Percentiles rank a stretch among this genome's conserved stretches.
Evolutionary conservation across 2,797 vertebrate genomes (phyloP).

Genomic region (Manis pentadactyla): DNA sequence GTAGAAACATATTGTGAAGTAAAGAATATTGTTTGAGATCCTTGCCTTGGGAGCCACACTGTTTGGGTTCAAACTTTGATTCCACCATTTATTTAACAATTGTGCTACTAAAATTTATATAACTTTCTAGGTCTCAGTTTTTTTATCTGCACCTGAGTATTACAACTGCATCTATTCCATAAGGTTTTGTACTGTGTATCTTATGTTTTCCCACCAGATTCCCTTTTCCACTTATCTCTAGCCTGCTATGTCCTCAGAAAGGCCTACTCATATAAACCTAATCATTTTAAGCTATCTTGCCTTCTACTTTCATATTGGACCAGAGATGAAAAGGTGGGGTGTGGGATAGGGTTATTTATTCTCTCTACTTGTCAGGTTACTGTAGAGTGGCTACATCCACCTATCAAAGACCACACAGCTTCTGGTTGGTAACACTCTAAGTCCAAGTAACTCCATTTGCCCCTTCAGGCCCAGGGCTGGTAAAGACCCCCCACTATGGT

Average conservation of each 20-base stretch:
- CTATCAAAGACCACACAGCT: not conserved
- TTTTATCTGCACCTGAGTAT: not conserved
- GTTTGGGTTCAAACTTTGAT: not conserved
- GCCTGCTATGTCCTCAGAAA: not conserved
- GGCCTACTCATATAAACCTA: not conserved
- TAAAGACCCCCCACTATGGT: not conserved
- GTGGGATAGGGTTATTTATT: not conserved
- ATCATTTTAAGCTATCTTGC: not conserved
- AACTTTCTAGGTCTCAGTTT: not conserved
- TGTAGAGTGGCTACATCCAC: not conserved
- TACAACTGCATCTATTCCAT: not conserved
- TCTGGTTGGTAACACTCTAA: not conserved
- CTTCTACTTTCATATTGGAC: not conserved
- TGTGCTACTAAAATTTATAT: not conserved
- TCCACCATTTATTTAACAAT: not conserved
- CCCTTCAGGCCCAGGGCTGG: not conserved
- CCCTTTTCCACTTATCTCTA: not conserved
- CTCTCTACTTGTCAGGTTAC: not conserved
- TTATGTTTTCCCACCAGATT: not conserved
- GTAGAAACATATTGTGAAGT: not conserved
- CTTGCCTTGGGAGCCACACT: not conserved
- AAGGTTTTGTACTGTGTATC: not conserved
- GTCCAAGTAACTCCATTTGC: not conserved
- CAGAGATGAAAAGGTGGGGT: no score
- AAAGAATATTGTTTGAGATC: not conserved